phyloP scores from a whole-genome alignment of 1,140 invertebrate species.

The Bradysia coprophila region DNA sequence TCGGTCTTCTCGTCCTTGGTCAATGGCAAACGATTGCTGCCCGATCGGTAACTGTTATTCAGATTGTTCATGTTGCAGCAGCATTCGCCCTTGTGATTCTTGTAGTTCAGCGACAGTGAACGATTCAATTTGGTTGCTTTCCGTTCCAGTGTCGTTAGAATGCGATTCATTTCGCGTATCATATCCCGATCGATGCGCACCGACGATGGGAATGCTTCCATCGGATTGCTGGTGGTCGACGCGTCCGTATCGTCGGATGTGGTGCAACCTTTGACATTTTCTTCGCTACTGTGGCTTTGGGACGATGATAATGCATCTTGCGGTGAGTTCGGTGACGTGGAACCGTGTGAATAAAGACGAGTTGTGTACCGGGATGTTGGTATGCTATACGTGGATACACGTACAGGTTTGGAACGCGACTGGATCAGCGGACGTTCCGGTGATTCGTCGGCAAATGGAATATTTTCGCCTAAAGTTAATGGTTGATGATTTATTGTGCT shows the following conservation, averaged over 20 bases:
- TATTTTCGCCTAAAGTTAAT: constrained; percentile 23
- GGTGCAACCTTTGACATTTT: not conserved
- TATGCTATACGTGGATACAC: not conserved
- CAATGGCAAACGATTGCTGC: constrained; percentile 43
- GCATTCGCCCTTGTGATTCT: constrained; percentile 17
- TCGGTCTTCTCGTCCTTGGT: constrained; percentile 69
- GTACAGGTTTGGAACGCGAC: not conserved
- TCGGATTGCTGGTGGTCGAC: constrained; percentile 22
- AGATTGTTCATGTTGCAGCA: constrained; percentile 17
- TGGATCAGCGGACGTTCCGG: constrained; percentile 19
- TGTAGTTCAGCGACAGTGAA: constrained; percentile 41
- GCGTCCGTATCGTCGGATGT: constrained; percentile 15
- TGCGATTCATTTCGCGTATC: constrained; percentile 3
- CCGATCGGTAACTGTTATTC: constrained; percentile 20
- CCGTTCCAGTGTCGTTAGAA: constrained; percentile 3
- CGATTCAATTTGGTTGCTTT: constrained; percentile 25
- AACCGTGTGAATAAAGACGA: not conserved
- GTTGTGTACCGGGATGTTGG: not conserved
- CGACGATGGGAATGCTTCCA: constrained; percentile 9
- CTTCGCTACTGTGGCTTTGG: not conserved
- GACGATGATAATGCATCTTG: not conserved
- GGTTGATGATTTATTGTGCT: too few species aligned
- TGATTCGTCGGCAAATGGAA: constrained; percentile 32
- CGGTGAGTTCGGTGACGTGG: not conserved
- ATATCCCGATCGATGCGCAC: constrained; percentile 1